Base-by-base conservation (phyloP, 1,140 invertebrate species). In the Temnothorax longispinosus region DNA sequence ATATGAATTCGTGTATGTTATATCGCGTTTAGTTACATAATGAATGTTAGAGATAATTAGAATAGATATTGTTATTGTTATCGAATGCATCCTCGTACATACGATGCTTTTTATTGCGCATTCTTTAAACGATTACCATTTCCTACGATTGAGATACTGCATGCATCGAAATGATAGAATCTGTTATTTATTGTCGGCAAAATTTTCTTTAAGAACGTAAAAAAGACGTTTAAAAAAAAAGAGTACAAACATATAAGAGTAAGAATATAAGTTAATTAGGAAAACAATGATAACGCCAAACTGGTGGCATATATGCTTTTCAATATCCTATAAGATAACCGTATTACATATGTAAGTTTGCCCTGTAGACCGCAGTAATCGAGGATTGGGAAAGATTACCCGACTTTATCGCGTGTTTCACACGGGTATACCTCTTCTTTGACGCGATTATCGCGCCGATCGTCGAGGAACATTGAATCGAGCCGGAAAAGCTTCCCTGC, bases 41-140 rank as follows among this genome's bases (percentile, higher is more conserved):
- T 65, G 50, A n/a, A 76, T 78, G 58, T 77, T 64, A n/a, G 13
- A 32, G 75, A 85, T 78, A 77, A 85, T 85, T 78, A 85, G 35
- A 18, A 78, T 56, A 78, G 65, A 50, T 47, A 41, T 74, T 56
- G n/a, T 15, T 35, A 21, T 47, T 15, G 13, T 38, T 54, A 21
- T 54, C 47, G 13, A 38, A 13, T 21, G 13, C 5, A 6, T 15
- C 10, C 21, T 44, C 3, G 1, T 38, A 15, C 15, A 32, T 27
- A 21, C 0, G 18, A n/a, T 21, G 3, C 1, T 10, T 32, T 52
- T 52, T 44, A 13, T 56, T 13, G 6, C 13, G 2, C 10, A 13
- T 72, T 56, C 11, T 44, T 41, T 11, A 32, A 27, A 5, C 21
- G 5, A 52, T 77, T 62, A 56, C 8, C 15, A 8, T 3, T 76